A percentile compares a stretch with the other conserved stretches of the same genome.
These are phyloP conservation scores for Aeoliscus strigatus DNA, from an alignment of 2,797 vertebrate genomes.

Conservation along the genomic window DNA sequence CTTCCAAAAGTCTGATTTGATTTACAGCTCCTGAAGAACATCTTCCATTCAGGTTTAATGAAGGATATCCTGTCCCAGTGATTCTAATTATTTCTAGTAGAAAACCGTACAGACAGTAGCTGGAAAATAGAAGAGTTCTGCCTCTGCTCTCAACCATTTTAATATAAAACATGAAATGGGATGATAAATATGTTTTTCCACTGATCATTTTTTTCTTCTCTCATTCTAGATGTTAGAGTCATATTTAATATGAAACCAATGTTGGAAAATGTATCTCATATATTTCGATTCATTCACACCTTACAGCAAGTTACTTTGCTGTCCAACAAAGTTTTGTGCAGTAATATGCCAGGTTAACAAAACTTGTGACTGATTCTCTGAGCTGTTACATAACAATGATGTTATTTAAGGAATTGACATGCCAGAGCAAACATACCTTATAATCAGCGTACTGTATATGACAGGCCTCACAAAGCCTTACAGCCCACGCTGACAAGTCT, in stretches of 20 bases:
- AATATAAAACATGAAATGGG: conserved; percentile 47
- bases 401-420: conserved; percentile 56
- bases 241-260: conserved; percentile 34
- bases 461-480: conserved; percentile 56
- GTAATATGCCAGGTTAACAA: not conserved
- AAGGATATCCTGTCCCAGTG: too few species aligned
- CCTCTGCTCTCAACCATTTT: conserved; percentile 32
- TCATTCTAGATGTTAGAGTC: conserved; percentile 35
- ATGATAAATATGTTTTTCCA: conserved; percentile 36
- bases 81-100: conserved; percentile 33
- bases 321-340: not conserved
- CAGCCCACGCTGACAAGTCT: conserved; percentile 60
- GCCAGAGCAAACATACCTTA: conserved; percentile 58
- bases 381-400: conserved; percentile 50
- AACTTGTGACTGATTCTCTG: conserved; percentile 16
- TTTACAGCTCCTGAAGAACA: conserved; percentile 39
- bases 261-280: conserved; percentile 5
- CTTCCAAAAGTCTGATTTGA: conserved; percentile 33
- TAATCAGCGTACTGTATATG: conserved; percentile 59
- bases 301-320: conserved; percentile 3
- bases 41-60: too few species aligned
- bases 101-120: conserved; percentile 35
- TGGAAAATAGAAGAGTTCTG: conserved; percentile 29
- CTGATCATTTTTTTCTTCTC: conserved; percentile 28
- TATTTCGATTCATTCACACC: conserved; percentile 3